Evolutionary conservation across 2,113 vertebrate species (phyloP).

Genomic region (Arvicanthis niloticus): DNA sequence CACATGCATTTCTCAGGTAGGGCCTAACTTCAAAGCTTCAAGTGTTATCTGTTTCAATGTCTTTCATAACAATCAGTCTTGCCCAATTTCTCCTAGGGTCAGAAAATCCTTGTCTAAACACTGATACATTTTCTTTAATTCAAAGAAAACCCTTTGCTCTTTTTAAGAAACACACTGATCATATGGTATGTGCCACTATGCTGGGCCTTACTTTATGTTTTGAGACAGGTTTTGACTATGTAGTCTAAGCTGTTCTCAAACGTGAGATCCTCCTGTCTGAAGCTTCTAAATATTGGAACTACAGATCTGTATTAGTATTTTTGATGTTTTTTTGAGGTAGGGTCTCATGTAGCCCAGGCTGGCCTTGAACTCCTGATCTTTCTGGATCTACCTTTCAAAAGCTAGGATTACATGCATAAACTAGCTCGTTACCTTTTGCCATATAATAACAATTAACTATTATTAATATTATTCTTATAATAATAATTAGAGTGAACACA

Average conservation of each 20-base stretch:
- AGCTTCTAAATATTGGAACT: background rate
- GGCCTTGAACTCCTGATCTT: background rate
- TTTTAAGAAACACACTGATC: background rate
- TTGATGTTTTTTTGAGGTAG: background rate
- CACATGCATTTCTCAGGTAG: background rate
- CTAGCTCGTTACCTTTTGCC: background rate
- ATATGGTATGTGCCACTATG: background rate
- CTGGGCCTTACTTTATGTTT: background rate
- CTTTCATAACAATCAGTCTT: background rate
- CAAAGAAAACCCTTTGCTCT: background rate
- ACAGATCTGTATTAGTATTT: background rate
- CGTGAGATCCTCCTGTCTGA: background rate
- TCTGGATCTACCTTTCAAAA: background rate
- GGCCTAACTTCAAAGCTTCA: constrained; percentile 3
- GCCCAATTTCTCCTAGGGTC: background rate
- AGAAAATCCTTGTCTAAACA: constrained; percentile 20
- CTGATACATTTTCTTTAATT: background rate
- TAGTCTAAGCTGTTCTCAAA: background rate
- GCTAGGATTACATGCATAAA: background rate
- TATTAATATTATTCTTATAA: too few species aligned
- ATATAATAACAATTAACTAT: background rate
- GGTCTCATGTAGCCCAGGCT: background rate
- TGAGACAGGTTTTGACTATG: background rate
- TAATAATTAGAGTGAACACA: background rate
- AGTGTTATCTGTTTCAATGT: background rate